Conservation (phyloP, 2,888 invertebrate species). For the Eledone cirrhosa region DNA sequence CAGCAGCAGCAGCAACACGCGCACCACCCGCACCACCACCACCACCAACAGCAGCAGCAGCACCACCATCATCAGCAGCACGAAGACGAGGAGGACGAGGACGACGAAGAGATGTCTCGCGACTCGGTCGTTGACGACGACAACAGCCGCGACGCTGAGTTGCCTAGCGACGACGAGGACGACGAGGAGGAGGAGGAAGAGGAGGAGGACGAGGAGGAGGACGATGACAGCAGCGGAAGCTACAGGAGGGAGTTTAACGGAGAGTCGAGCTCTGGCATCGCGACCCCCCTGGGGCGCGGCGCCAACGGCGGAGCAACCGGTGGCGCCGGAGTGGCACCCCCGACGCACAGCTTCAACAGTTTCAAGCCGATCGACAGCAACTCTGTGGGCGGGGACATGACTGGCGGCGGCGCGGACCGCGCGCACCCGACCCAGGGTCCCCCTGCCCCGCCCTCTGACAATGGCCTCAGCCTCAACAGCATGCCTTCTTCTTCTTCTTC, state of each 20-base stretch:
- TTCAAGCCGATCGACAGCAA: conserved; percentile 50
- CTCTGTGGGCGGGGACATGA: conserved; percentile 39
- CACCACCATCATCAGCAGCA: conserved; percentile 26
- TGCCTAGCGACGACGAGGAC: conserved; percentile 50
- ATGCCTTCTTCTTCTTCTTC: neutral
- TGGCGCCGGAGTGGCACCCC: conserved; percentile 46
- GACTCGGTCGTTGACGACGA: conserved; percentile 29
- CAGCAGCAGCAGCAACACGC: neutral
- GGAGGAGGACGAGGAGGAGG: neutral
- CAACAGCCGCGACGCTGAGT: conserved; percentile 35
- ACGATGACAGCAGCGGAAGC: neutral
- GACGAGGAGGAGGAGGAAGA: conserved; percentile 10
- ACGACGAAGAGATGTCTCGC: neutral
- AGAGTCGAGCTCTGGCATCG: conserved; percentile 45
- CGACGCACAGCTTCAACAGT: conserved; percentile 44
- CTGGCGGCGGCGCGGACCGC: conserved; percentile 35
- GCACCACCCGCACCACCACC: no score
- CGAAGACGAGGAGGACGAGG: conserved; percentile 20
- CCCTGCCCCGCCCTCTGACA: conserved; percentile 16
- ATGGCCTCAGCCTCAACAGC: conserved; percentile 37
- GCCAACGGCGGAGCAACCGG: conserved; percentile 44
- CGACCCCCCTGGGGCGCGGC: conserved; percentile 44
- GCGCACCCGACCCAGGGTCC: conserved; percentile 40
- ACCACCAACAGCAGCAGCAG: no score
- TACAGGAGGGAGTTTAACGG: conserved; percentile 46